Evolutionary conservation across 2,797 vertebrate genomes (phyloP), one percentile per base, ranked within the genome.

Genomic region (Odontamblyopus lacepedii): DNA sequence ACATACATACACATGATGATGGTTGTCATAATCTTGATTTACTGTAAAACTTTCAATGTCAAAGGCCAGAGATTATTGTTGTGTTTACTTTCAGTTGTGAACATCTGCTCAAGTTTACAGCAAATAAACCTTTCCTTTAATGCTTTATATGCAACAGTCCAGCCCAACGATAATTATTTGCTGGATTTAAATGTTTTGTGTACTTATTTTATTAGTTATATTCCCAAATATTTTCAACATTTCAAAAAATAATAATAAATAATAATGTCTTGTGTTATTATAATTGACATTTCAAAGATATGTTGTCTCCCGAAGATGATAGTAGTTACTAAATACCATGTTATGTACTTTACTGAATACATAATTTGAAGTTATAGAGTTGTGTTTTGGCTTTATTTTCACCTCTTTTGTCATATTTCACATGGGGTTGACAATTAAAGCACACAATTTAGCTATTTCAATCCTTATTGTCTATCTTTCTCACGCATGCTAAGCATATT

Each of bases 401-500:
- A 3, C 38, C 38, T 41, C 8, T 41, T 41, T 41, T 41, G 8
- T 30, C 1, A 41, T 41, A 41, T 41, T 12, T 41, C 38, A 12
- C 38, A 41, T 11, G 38, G 7, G 38, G 11, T 41, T 41, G 12
- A 44, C 41, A 12, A 44, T 44, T 44, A 44, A 13, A 13, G 41
- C 41, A 44, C 11, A 44, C 11, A 13, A 13, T 44, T 32, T 27
- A 57, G 56, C 23, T 13, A 27, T 57, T 44, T 44, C 12, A 13
- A 44, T 44, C 41, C 12, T 44, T 44, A 13, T 11, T 53, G 51
- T 53, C 15, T 51, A 56, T 26, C 12, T 6, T 27, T 60, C 57
- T 29, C 26, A 27, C 55, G 6, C 18, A 19, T 66, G 44, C 70
- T 59, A 30, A 74, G 60, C 62, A 73, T 30, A 74, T 71, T 8